These are phyloP conservation scores for Hedya salicella DNA, from an alignment of 2,888 invertebrate genomes.

Conservation along the genomic window DNA sequence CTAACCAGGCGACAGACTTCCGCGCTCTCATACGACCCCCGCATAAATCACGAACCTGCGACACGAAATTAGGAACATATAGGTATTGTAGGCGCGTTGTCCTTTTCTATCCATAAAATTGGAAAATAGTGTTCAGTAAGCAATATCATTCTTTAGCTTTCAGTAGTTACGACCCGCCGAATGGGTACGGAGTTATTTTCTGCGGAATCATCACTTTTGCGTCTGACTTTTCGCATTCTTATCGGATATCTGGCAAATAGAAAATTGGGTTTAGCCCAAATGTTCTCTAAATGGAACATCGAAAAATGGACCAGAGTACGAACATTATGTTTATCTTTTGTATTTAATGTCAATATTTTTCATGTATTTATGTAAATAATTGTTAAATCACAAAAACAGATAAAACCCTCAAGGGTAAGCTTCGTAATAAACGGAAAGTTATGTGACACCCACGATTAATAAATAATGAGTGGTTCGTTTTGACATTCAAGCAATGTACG, in stretches of 20 bases:
- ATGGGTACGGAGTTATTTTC: constrained; percentile 34
- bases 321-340: too few species aligned
- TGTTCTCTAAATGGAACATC: constrained; percentile 35
- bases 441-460: not conserved
- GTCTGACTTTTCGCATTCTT: constrained; percentile 53
- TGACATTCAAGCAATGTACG: not conserved
- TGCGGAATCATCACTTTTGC: constrained; percentile 48
- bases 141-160: constrained; percentile 30
- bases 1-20: constrained; percentile 10
- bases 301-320: constrained; percentile 4
- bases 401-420: not conserved
- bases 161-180: constrained; percentile 14
- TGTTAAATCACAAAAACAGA: not conserved
- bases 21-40: constrained; percentile 5
- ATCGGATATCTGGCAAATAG: constrained; percentile 46
- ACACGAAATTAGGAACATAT: constrained; percentile 30
- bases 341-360: not conserved
- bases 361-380: not conserved
- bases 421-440: not conserved
- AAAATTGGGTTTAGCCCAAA: constrained; percentile 16
- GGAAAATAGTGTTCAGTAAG: constrained; percentile 40
- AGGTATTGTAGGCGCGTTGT: constrained; percentile 14
- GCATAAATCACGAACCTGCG: constrained; percentile 32
- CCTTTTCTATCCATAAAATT: constrained; percentile 36
- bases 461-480: not conserved